A percentile compares a stretch with the other conserved stretches of the same genome.
phyloP scores from a whole-genome alignment of 1,140 invertebrate species.

The Solenopsis fugax region DNA sequence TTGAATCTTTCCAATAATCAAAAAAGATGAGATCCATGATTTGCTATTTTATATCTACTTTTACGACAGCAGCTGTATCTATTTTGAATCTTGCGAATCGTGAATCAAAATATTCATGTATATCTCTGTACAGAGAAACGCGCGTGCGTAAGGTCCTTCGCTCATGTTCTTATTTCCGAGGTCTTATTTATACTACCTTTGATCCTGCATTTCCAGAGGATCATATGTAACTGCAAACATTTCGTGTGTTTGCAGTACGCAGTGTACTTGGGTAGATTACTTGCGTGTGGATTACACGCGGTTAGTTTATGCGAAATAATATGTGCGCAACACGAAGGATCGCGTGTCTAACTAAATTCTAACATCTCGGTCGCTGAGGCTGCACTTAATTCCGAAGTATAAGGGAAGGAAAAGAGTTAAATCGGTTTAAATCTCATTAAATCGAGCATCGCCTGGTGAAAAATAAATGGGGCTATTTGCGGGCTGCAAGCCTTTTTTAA shows the following conservation, averaged over 20 bases:
- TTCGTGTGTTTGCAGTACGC: slow-evolving; percentile 35
- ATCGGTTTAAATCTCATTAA: slow-evolving; percentile 29
- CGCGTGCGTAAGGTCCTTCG: neutral
- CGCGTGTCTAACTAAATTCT: slow-evolving; percentile 57
- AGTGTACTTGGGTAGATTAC: slow-evolving; percentile 20
- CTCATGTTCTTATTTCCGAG: slow-evolving; percentile 1
- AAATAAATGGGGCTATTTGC: slow-evolving; percentile 31
- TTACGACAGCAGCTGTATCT: neutral
- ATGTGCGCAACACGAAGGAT: slow-evolving; percentile 49
- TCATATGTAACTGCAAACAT: slow-evolving; percentile 22
- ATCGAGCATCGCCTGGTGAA: neutral
- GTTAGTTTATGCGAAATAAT: slow-evolving; percentile 55
- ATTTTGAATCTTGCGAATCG: slow-evolving; percentile 1
- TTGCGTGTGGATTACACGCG: slow-evolving; percentile 32
- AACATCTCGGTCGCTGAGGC: slow-evolving; percentile 37
- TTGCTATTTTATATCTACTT: neutral
- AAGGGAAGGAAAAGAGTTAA: slow-evolving; percentile 38
- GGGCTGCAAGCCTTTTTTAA: neutral
- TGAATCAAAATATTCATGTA: neutral
- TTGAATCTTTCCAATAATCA: neutral
- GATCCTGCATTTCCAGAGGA: slow-evolving; percentile 31
- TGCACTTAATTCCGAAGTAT: slow-evolving; percentile 31
- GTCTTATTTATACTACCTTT: slow-evolving; percentile 35
- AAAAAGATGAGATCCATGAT: neutral
- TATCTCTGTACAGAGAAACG: neutral